A percentile compares a stretch with the other conserved stretches of the same genome.
Evolutionary conservation across 1,140 invertebrate species (phyloP).

Genomic region (Bombyx mandarina): DNA sequence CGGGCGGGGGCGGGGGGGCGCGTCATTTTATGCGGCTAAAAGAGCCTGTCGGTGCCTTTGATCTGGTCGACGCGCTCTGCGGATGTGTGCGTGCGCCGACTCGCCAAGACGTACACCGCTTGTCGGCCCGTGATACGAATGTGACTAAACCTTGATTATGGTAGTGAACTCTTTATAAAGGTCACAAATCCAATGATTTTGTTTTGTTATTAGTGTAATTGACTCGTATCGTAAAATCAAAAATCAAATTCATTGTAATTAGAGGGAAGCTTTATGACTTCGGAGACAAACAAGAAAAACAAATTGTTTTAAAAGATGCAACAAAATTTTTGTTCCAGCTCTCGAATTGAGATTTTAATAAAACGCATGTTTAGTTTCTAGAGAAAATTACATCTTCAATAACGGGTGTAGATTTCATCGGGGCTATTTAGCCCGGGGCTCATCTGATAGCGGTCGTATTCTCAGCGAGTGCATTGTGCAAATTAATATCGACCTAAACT

Average conservation of each 20-base stretch:
- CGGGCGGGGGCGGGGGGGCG: constrained; percentile 46
- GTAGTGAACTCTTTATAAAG: constrained; percentile 58
- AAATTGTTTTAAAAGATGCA: too few relatives aligned
- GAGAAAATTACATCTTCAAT: constrained; percentile 49
- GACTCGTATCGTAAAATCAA: background rate
- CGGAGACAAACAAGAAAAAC: too few relatives aligned
- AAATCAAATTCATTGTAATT: too few relatives aligned
- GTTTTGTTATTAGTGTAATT: constrained; percentile 17
- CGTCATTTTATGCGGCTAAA: constrained; percentile 70
- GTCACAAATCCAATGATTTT: constrained; percentile 43
- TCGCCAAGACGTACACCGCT: constrained; percentile 51
- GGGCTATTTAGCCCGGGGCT: constrained; percentile 42
- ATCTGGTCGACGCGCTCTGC: constrained; percentile 28
- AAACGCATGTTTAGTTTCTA: constrained; percentile 21
- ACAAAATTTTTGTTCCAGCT: too few relatives aligned
- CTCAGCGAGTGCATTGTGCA: constrained; percentile 41
- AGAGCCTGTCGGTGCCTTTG: constrained; percentile 70
- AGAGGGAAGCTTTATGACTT: too few relatives aligned
- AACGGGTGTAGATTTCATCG: constrained; percentile 33
- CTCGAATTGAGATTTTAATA: background rate
- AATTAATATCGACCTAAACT: constrained; percentile 37
- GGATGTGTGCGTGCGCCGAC: constrained; percentile 15
- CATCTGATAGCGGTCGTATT: constrained; percentile 30
- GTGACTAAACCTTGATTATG: constrained; percentile 69
- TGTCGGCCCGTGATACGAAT: constrained; percentile 61